A percentile compares a stretch with the other conserved stretches of the same genome.
Conservation (phyloP, 2,888 invertebrate species). For the Teleiodes luculella region DNA sequence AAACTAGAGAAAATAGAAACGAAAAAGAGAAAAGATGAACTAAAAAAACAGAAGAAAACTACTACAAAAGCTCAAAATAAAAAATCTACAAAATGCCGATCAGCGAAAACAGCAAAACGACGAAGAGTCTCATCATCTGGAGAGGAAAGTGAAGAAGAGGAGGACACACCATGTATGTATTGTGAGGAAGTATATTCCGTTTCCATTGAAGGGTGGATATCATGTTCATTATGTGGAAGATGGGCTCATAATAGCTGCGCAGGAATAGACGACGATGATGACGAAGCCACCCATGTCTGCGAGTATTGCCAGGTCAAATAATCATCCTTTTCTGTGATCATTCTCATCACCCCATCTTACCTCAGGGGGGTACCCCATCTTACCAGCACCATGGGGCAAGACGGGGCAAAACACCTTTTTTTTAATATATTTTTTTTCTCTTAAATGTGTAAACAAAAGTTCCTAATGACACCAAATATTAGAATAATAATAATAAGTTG, state of each 20-base stretch:
- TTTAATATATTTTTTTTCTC: constrained; percentile 15
- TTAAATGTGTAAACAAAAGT: constrained; percentile 14
- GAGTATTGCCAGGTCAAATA: constrained; percentile 22
- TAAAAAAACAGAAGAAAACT: constrained; percentile 13
- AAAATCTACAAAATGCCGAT: background rate
- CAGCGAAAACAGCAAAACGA: constrained; percentile 11
- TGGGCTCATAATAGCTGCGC: constrained; percentile 29
- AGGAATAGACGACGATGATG: constrained; percentile 25
- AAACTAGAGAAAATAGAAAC: constrained; percentile 10
- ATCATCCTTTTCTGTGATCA: constrained; percentile 18
- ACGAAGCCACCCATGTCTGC: constrained; percentile 20
- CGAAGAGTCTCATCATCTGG: constrained; percentile 12
- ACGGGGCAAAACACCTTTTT: constrained; percentile 8
- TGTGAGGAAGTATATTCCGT: constrained; percentile 24
- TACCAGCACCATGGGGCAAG: constrained; percentile 10
- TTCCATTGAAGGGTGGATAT: constrained; percentile 28
- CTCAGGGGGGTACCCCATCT: constrained; percentile 16
- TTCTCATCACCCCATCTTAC: constrained; percentile 19
- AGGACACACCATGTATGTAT: constrained; percentile 24
- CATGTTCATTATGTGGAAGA: constrained; percentile 23
- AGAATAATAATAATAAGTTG: constrained; percentile 3
- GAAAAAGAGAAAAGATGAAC: constrained; percentile 7
- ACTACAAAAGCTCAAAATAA: constrained; percentile 6
- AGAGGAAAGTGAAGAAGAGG: constrained; percentile 11
- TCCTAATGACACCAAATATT: constrained; percentile 21